Conservation (phyloP, 2,888 invertebrate genomes). For the Ectobius pallidus region DNA sequence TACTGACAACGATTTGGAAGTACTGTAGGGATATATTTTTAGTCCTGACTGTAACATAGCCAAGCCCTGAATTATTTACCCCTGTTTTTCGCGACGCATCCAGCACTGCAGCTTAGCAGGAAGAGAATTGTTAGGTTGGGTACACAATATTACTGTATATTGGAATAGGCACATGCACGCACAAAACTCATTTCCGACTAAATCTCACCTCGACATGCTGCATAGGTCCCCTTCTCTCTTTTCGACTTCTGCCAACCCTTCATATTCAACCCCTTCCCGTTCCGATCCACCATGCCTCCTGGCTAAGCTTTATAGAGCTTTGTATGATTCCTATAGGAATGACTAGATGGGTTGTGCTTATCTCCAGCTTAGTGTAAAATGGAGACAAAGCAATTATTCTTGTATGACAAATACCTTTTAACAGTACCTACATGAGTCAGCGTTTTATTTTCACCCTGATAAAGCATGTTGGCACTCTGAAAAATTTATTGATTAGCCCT, state of each 20-base stretch:
- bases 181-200: constrained; percentile 21
- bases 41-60: too few relatives aligned
- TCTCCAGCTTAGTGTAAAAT: too few relatives aligned
- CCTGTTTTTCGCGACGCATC: neutral
- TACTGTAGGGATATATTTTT: too few relatives aligned
- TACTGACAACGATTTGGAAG: too few relatives aligned
- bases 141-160: neutral
- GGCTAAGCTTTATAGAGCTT: constrained; percentile 16
- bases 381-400: too few relatives aligned
- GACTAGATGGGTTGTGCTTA: neutral
- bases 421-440: too few relatives aligned
- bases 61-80: neutral
- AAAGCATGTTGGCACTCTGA: too few relatives aligned
- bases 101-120: neutral
- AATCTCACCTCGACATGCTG: constrained; percentile 13
- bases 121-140: neutral
- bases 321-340: constrained; percentile 1
- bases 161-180: neutral
- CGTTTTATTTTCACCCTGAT: too few relatives aligned
- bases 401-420: too few relatives aligned
- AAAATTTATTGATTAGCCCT: too few relatives aligned
- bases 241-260: constrained; percentile 20
- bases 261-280: constrained; percentile 14
- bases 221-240: constrained; percentile 7
- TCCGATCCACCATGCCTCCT: neutral